Conservation (phyloP, 2,797 vertebrate genomes). For the Podarcis lilfordi region DNA sequence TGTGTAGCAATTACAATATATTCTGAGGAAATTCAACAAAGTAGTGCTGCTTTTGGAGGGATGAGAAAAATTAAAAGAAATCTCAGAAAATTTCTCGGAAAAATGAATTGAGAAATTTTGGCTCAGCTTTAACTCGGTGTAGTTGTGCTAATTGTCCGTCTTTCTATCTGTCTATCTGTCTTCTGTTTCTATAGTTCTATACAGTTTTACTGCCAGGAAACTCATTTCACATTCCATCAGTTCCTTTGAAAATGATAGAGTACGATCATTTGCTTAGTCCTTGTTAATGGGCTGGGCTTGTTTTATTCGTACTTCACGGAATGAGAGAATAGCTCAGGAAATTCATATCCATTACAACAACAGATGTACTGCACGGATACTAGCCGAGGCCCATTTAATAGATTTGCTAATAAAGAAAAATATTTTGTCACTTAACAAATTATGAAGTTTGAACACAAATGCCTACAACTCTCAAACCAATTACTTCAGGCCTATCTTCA, state of each 20-base stretch:
- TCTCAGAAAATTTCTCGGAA: not conserved
- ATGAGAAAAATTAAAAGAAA: too few species aligned
- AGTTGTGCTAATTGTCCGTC: not conserved
- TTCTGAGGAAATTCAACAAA: too few species aligned
- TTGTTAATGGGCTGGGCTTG: conserved; percentile 65
- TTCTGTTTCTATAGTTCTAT: conserved; percentile 62
- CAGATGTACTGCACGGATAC: conserved; percentile 53
- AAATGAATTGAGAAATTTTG: not conserved
- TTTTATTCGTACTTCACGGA: conserved; percentile 69
- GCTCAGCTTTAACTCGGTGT: not conserved
- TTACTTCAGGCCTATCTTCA: not conserved
- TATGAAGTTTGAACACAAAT: conserved; percentile 36
- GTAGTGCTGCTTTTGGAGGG: too few species aligned
- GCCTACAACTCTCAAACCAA: not conserved
- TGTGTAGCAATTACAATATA: not conserved
- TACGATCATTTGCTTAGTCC: conserved; percentile 69
- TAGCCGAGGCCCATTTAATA: conserved; percentile 65
- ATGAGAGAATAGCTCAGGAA: conserved; percentile 57
- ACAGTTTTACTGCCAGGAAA: conserved; percentile 64
- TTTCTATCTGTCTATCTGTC: conserved; percentile 24
- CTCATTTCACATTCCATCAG: conserved; percentile 78
- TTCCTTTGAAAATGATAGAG: conserved; percentile 75
- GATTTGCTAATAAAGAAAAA: conserved; percentile 69
- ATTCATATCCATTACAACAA: conserved; percentile 69
- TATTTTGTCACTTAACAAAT: conserved; percentile 52